A percentile compares a stretch with the other conserved stretches of the same genome.
Conservation (phyloP, 2,888 invertebrate genomes). For the Caenorhabditis imperialis region DNA sequence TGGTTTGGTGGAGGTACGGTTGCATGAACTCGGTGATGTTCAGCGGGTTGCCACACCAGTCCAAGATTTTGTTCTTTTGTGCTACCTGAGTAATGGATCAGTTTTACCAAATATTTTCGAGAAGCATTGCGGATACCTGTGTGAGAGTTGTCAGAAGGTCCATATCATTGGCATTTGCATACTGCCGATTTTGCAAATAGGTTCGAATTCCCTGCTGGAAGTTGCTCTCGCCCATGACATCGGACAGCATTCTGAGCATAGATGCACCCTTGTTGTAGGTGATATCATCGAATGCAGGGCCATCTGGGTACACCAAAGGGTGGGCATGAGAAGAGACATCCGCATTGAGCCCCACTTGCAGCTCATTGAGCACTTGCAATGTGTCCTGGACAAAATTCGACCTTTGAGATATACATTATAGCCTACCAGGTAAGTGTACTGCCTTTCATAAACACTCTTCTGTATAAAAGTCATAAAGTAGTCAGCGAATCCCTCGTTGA, state of each 20-base stretch:
- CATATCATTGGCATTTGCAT: slow-evolving; percentile 85
- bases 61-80: slow-evolving; percentile 15
- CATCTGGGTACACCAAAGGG: slow-evolving; percentile 55
- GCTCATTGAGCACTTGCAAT: slow-evolving; percentile 47
- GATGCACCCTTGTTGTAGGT: slow-evolving; percentile 64
- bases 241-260: slow-evolving; percentile 56
- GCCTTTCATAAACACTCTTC: slow-evolving; percentile 41
- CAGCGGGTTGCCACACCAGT: slow-evolving; percentile 56
- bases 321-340: slow-evolving; percentile 49
- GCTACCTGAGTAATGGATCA: no score
- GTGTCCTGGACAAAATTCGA: slow-evolving; percentile 25
- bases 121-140: slow-evolving; percentile 79
- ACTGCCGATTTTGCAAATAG: slow-evolving; percentile 84
- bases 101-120: no score
- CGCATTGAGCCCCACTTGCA: slow-evolving; percentile 49
- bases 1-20: slow-evolving; percentile 56
- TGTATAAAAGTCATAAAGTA: slow-evolving; percentile 61
- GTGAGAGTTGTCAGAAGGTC: slow-evolving; percentile 87
- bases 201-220: slow-evolving; percentile 57
- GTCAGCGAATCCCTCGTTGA: slow-evolving; percentile 70
- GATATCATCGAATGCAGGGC: slow-evolving; percentile 60
- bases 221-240: slow-evolving; percentile 31
- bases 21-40: slow-evolving; percentile 56
- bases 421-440: slow-evolving; percentile 50
- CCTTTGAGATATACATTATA: no score